phyloP scores from a whole-genome alignment of 2,797 vertebrate species.

The Mastacembelus armatus region DNA sequence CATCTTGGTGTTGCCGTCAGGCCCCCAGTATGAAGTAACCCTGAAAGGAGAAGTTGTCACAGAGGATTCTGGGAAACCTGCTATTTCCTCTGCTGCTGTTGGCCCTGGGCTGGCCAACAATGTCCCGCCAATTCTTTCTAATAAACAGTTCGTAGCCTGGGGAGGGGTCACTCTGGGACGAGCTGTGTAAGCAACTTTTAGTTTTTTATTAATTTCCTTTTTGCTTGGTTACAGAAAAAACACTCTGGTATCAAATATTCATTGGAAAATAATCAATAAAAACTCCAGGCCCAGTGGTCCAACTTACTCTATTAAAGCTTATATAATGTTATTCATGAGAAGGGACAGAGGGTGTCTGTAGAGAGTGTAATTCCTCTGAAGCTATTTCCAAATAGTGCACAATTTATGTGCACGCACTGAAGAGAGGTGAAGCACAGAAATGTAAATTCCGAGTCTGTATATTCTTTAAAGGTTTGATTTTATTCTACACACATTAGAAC shows the following conservation, averaged over 20 bases:
- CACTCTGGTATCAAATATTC: slow-evolving; percentile 62
- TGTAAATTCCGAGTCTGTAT: background rate
- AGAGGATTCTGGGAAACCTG: slow-evolving; percentile 62
- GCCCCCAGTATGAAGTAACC: slow-evolving; percentile 94
- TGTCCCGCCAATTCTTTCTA: slow-evolving; percentile 92
- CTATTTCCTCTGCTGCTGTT: slow-evolving; percentile 45
- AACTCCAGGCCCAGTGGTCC: slow-evolving; percentile 30
- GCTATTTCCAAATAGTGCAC: slow-evolving; percentile 66
- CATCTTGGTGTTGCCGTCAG: slow-evolving; percentile 92
- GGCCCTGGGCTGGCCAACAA: slow-evolving; percentile 65
- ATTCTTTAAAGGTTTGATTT: slow-evolving; percentile 28
- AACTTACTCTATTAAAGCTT: slow-evolving; percentile 59
- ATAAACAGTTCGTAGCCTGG: slow-evolving; percentile 95
- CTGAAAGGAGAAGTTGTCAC: slow-evolving; percentile 85
- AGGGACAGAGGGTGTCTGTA: slow-evolving; percentile 55
- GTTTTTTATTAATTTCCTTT: slow-evolving; percentile 42
- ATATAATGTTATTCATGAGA: slow-evolving; percentile 77
- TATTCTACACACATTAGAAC: background rate
- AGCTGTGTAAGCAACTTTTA: slow-evolving; percentile 89
- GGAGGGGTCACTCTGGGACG: slow-evolving; percentile 92
- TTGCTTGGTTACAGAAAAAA: slow-evolving; percentile 28
- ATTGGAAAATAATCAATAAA: slow-evolving; percentile 61
- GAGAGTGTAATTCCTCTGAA: slow-evolving; percentile 64
- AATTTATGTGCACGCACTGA: slow-evolving; percentile 61
- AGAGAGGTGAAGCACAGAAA: slow-evolving; percentile 32